Base-by-base conservation (phyloP, 2,888 invertebrate species). In the Notocelia uddmanniana region DNA sequence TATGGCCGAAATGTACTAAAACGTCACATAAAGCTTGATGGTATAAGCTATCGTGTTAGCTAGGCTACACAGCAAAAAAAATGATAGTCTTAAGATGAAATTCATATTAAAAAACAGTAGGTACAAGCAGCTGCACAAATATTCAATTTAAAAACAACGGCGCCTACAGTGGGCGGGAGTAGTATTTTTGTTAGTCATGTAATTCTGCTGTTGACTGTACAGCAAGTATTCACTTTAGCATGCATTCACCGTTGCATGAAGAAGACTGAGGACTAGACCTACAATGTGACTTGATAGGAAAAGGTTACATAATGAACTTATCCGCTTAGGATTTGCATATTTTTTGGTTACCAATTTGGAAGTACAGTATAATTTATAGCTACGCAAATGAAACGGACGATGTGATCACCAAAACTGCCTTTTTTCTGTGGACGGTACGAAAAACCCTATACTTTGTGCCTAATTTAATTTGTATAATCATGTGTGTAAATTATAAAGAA, bases 51-150 rank as follows among this genome's bases (percentile, higher is more conserved):
- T n/a, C n/a, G n/a, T n/a, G n/a, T n/a, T n/a, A n/a, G n/a, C n/a
- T n/a, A n/a, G n/a, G n/a, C n/a, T n/a, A n/a, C n/a, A n/a, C n/a
- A n/a, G n/a, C n/a, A 69, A 63, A 59, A 26, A 9, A 13, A 58
- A 68, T 68, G 21, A 69, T n/a, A 45, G 45, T n/a, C 6, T 45
- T 45, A 45, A 45, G 15, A n/a, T 45, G 8, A n/a, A 45, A 5
- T 45, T 45, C n/a, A 45, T n/a, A n/a, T 45, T 5, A 41, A 15
- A 45, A 45, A 15, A 45, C 11, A 37, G 11, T n/a, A n/a, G n/a
- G n/a, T 45, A 5, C 41, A 41, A 15, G 15, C 41, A 41, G 15
- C 41, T 15, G 41, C 41, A 41, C 15, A 15, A 15, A 6, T 41
- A 41, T 15, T 15, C 41, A 13, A 1, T 13, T 3, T 3, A 13